A percentile compares a stretch with the other conserved stretches of the same genome.
Evolutionary conservation across 1,140 invertebrate species (phyloP).

Genomic region (Camponotus pennsylvanicus): DNA sequence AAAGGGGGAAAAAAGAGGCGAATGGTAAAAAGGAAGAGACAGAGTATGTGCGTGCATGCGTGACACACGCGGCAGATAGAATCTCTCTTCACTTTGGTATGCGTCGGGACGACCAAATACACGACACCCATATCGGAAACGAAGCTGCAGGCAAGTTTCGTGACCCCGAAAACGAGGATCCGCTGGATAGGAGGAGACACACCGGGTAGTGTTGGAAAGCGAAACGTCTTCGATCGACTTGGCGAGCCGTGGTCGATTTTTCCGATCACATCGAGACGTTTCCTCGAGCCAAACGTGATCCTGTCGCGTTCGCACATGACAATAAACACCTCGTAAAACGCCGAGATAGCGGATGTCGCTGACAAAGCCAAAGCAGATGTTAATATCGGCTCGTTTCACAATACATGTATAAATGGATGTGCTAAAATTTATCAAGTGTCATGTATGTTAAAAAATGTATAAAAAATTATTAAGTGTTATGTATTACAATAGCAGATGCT

Average conservation of each 20-base stretch:
- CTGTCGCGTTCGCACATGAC: not conserved
- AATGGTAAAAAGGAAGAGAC: conserved; percentile 12
- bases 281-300: not conserved
- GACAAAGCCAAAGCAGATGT: not conserved
- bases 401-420: not conserved
- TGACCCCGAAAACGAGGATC: conserved; percentile 73
- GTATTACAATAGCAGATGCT: not conserved
- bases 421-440: conserved; percentile 9
- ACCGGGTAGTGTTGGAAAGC: not conserved
- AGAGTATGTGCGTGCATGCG: conserved; percentile 57
- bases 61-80: conserved; percentile 65
- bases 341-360: too few relatives aligned
- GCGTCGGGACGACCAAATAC: conserved; percentile 68
- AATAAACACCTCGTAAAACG: not conserved
- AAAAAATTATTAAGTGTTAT: not conserved
- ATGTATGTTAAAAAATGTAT: too few relatives aligned
- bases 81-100: conserved; percentile 72
- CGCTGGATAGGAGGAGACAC: not conserved
- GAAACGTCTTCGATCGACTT: conserved; percentile 2
- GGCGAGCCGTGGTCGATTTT: conserved; percentile 24
- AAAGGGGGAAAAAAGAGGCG: conserved; percentile 24
- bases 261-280: too few relatives aligned
- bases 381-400: not conserved
- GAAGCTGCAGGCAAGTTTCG: conserved; percentile 67
- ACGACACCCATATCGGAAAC: conserved; percentile 73